Percentiles rank a stretch among this genome's conserved stretches.
phyloP scores from a whole-genome alignment of 2,113 vertebrate genomes.

The Chionomys nivalis region DNA sequence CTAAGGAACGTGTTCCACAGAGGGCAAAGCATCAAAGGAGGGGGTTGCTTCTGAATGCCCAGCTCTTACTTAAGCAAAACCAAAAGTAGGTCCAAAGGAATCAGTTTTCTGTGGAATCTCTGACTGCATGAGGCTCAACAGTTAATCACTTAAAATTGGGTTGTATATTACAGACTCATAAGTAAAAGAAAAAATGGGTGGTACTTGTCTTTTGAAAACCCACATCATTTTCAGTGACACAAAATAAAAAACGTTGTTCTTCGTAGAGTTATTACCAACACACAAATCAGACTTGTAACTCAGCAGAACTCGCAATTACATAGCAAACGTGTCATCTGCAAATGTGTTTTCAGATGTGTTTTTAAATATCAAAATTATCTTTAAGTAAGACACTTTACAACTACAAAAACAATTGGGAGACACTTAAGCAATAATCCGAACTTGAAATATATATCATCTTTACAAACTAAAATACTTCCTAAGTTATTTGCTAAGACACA shows the following conservation, averaged over 20 bases:
- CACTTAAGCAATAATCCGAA: neutral
- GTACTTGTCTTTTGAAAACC: constrained; percentile 16
- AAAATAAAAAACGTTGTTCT: constrained; percentile 22
- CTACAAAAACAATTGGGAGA: neutral
- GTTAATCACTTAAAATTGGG: constrained; percentile 48
- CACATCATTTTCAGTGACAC: constrained; percentile 18
- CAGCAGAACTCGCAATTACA: constrained; percentile 5
- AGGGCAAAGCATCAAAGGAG: neutral
- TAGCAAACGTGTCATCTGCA: neutral
- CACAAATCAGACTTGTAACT: neutral
- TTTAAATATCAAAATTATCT: constrained; percentile 36
- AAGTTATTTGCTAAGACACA: neutral
- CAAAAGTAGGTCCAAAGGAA: neutral
- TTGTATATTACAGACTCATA: constrained; percentile 26
- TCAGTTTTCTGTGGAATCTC: neutral
- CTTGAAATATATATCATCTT: neutral
- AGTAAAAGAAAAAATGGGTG: neutral
- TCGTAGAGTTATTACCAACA: neutral
- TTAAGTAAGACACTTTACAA: neutral
- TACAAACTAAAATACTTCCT: constrained; percentile 5
- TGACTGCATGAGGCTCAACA: constrained; percentile 50
- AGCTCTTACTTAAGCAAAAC: neutral
- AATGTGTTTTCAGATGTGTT: neutral
- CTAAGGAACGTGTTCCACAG: neutral
- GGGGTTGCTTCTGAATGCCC: neutral